Evolutionary conservation across 64 coral and sea anemone genomes (phyloP), one percentile per base, ranked within the genome.

Genomic region (Orbicella faveolata): DNA sequence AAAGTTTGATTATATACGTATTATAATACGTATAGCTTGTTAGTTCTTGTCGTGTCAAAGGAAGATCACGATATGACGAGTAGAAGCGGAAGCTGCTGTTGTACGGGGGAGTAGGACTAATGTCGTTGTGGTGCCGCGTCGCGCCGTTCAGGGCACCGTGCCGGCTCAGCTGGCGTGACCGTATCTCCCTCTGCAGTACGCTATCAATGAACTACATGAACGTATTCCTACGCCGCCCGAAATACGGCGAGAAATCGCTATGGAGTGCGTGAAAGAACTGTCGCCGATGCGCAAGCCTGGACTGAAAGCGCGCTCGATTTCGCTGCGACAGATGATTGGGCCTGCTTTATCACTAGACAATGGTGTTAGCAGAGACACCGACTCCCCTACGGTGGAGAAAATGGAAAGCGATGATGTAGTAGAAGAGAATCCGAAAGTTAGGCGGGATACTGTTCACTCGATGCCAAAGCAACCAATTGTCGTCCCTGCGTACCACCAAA

Each of bases 171-270:
- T 94, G 1, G 82, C 83, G 65, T 57, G 95, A 63, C 88, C 92
- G 3, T 94, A 88, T 33, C 54, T 96, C 73, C 95, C 91, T 53
- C 65, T 96, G 1, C 95, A 94, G 48, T 87, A 95, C 48, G 90
- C 93, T 74, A 95, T 94, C 33, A 95, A 94, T 83, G 93, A 95
- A 84, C 83, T 98, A 11, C 78, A 96, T 34, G 90, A 99, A 37
- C 84, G 96, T 36, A 95, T 96, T 44, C 97, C 91, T 3, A 96
- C 94, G 21, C 97, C 97, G 53, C 97, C 97, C 39, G 97, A 99
- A 69, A 95, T 99, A 79, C 78, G 97, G 85, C 92, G 88, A 36
- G 97, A 99, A 80, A 93, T 99, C 66, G 94, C 97, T 15, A 89
- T 89, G 63, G 88, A 95, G 48, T 99, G 96, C 70, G 66, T 93